These are phyloP conservation scores for Pasiphila rectangulata DNA, from an alignment of 2,888 invertebrate species.

Conservation along the genomic window DNA sequence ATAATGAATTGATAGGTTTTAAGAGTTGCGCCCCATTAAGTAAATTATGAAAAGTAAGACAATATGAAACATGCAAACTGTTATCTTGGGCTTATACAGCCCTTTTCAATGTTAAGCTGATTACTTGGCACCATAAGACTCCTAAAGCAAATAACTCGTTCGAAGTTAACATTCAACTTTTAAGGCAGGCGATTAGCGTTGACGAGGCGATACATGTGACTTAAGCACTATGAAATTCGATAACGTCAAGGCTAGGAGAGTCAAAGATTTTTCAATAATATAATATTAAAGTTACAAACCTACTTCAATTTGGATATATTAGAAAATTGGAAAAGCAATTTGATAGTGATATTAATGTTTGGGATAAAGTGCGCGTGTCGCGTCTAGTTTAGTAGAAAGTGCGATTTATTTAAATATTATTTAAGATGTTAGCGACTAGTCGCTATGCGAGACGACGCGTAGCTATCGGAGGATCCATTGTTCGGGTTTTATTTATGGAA, in stretches of 20 bases:
- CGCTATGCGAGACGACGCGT: neutral
- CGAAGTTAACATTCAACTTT: no score
- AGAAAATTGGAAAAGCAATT: conserved; percentile 42
- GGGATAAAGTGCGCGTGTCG: conserved; percentile 20
- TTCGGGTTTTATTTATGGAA: conserved; percentile 37
- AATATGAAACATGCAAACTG: conserved; percentile 58
- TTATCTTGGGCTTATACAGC: conserved; percentile 69
- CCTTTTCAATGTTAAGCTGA: conserved; percentile 46
- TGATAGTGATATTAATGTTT: conserved; percentile 41
- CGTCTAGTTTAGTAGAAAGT: neutral
- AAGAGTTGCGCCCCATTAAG: conserved; percentile 68
- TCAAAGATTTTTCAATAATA: no score
- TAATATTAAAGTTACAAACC: conserved; percentile 42
- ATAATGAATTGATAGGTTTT: conserved; percentile 60
- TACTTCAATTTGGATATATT: conserved; percentile 44
- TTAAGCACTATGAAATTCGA: no score
- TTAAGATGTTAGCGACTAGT: neutral
- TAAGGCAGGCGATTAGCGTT: no score
- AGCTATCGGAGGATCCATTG: conserved; percentile 29
- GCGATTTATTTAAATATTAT: neutral
- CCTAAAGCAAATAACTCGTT: no score
- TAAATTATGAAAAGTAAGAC: conserved; percentile 66
- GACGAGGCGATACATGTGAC: no score
- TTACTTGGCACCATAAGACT: conserved; percentile 45
- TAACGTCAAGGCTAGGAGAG: no score